Base-by-base conservation (phyloP, 2,888 invertebrate genomes). In the Mythimna impura region DNA sequence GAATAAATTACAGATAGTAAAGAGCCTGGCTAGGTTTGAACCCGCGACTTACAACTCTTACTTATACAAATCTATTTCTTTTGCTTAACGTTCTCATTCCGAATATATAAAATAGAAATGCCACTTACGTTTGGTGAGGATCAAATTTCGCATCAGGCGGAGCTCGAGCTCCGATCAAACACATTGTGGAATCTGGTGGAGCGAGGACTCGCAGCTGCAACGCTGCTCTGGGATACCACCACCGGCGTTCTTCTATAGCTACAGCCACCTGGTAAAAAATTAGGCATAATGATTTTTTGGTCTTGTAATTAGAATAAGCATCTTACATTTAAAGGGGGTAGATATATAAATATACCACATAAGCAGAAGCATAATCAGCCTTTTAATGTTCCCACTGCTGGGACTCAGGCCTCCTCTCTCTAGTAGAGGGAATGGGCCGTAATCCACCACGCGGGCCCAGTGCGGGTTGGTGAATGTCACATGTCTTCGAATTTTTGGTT, bases 211-310 rank as follows among this genome's bases (percentile, higher is more conserved):
- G 95, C 1, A 97, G 91, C 85, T 97, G 97, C 54, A 97, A 92
- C 0, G 96, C 91, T 17, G 97, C 97, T 34, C 96, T 95, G 0
- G 97, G 97, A 71, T 97, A 96, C 97, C 97, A 97, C 96, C 97
- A 97, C 60, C 97, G 96, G 63, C 97, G 92, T 72, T 97, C 96
- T 89, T 97, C 97, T 40, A 97, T 91, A 25, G 96, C 97, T 14
- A 97, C 96, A 20, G 96, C 97, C 58, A 97, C 97, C 97, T 97
- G 89, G 30, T 83, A 78, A 66, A 30, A 76, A 80, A 47, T n/a
- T 47, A 52, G 5, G 50, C 0, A 30, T 30, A 9, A 57, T 50
- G 0, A 40, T 1, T 40, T 60, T n/a, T 14, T 10, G 3, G 5
- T 50, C n/a, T 3, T 30, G 2, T n/a, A 22, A 10, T 3, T 2